phyloP scores from a whole-genome alignment of 1,140 invertebrate species.

The Ostrea edulis region DNA sequence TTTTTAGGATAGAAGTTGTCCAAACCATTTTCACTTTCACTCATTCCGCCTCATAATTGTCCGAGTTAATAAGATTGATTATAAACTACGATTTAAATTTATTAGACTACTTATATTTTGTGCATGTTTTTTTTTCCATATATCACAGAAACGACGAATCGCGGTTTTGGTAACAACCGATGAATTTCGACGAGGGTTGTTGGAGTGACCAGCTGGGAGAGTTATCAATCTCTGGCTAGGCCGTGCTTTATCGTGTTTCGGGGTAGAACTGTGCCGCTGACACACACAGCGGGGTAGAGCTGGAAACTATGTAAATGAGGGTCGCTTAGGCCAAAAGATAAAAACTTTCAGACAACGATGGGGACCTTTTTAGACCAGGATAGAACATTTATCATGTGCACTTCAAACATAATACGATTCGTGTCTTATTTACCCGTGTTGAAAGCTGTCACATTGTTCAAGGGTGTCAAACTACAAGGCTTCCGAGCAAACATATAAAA shows the following conservation, averaged over 20 bases:
- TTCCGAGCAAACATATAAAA: slow-evolving; percentile 33
- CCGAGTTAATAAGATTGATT: neutral
- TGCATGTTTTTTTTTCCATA: too few species aligned
- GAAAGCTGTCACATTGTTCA: slow-evolving; percentile 34
- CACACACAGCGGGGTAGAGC: neutral
- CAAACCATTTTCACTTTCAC: neutral
- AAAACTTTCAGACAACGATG: slow-evolving; percentile 26
- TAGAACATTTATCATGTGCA: slow-evolving; percentile 27
- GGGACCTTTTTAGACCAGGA: slow-evolving; percentile 17
- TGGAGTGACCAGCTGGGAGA: neutral
- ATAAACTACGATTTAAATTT: too few species aligned
- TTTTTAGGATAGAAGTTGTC: neutral
- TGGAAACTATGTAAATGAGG: slow-evolving; percentile 19
- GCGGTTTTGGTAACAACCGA: neutral
- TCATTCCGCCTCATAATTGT: neutral
- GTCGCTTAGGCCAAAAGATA: slow-evolving; percentile 26
- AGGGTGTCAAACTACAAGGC: slow-evolving; percentile 33
- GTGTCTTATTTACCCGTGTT: slow-evolving; percentile 27
- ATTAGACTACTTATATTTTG: too few species aligned
- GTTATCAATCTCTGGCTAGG: neutral
- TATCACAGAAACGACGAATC: slow-evolving; percentile 8
- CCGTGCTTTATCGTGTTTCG: neutral
- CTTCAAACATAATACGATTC: slow-evolving; percentile 30
- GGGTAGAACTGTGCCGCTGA: neutral
- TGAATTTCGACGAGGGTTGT: neutral